Evolutionary conservation across 2,888 invertebrate species (phyloP).

Genomic region (Agrenia bidenticulata): DNA sequence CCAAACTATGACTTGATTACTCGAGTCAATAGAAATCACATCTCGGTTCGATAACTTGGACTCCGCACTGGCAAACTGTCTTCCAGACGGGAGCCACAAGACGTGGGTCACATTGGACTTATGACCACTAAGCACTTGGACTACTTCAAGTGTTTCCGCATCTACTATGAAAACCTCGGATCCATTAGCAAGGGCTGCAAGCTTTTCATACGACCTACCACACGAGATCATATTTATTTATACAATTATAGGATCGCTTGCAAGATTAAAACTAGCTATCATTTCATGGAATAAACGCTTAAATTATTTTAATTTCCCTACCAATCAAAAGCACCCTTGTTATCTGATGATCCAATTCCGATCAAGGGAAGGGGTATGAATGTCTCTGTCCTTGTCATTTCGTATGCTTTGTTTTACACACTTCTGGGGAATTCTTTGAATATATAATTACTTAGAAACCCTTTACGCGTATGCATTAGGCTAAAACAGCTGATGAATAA

Average conservation of each 20-base stretch:
- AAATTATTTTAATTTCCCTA: too few species aligned
- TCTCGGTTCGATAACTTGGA: slow-evolving; percentile 39
- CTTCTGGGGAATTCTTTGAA: background rate
- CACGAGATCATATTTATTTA: too few species aligned
- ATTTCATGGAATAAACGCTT: too few species aligned
- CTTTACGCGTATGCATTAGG: too few species aligned
- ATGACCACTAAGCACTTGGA: slow-evolving; percentile 45
- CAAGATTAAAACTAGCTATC: too few species aligned
- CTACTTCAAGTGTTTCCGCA: slow-evolving; percentile 29
- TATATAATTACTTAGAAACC: too few species aligned
- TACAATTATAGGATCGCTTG: too few species aligned
- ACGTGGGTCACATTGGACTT: slow-evolving; percentile 42
- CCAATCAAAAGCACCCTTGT: slow-evolving; percentile 36
- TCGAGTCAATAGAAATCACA: slow-evolving; percentile 41
- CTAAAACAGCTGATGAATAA: too few species aligned
- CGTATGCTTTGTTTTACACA: background rate
- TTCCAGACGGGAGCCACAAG: slow-evolving; percentile 34
- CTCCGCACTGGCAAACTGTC: slow-evolving; percentile 32
- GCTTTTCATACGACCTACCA: slow-evolving; percentile 35
- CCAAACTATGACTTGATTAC: slow-evolving; percentile 41
- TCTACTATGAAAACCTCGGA: slow-evolving; percentile 47
- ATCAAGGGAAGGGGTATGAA: slow-evolving; percentile 34
- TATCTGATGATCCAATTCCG: slow-evolving; percentile 26
- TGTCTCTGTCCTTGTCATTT: slow-evolving; percentile 20
- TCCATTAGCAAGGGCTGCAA: slow-evolving; percentile 44